Percentiles rank a stretch among this genome's conserved stretches.
These are phyloP conservation scores for Parotocinclus haroldoi DNA, from an alignment of 2,797 vertebrate genomes.

Conservation along the genomic window DNA sequence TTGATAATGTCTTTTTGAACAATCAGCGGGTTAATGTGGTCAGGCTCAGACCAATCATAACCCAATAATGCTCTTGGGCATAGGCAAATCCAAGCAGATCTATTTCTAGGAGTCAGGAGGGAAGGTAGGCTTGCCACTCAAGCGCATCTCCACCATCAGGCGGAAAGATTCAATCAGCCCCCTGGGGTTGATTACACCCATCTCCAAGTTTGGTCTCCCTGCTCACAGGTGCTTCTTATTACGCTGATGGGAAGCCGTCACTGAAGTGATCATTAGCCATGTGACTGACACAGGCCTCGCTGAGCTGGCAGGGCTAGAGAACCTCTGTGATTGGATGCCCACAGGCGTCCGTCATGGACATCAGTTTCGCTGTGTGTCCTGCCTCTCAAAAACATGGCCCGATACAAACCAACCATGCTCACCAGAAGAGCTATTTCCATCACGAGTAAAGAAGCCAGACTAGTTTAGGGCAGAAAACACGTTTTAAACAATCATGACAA, in stretches of 20 bases:
- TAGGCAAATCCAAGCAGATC: constrained; percentile 68
- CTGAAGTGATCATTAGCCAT: constrained; percentile 62
- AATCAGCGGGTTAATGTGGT: constrained; percentile 77
- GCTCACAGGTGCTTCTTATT: constrained; percentile 74
- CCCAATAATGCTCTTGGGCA: constrained; percentile 64
- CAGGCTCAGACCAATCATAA: constrained; percentile 73
- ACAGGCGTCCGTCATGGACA: constrained; percentile 51
- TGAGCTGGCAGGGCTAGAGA: constrained; percentile 37
- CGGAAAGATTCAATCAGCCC: constrained; percentile 75
- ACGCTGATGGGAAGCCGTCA: constrained; percentile 66
- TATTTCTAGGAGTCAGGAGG: constrained; percentile 57
- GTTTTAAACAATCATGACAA: too few relatives aligned
- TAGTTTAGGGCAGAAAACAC: constrained; percentile 37
- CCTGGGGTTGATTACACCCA: constrained; percentile 71
- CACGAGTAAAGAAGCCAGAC: constrained; percentile 49
- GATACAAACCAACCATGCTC: constrained; percentile 61
- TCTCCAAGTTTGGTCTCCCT: constrained; percentile 52
- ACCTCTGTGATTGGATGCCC: constrained; percentile 55
- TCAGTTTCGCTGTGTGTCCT: constrained; percentile 50
- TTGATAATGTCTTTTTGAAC: constrained; percentile 71
- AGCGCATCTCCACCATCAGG: constrained; percentile 68
- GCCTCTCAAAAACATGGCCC: constrained; percentile 37
- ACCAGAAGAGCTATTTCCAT: constrained; percentile 57
- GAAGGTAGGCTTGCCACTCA: constrained; percentile 60
- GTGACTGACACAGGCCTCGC: constrained; percentile 55